phyloP scores from a whole-genome alignment of 35 echinoderm and acorn worm genomes.

The Ptychodera flava region DNA sequence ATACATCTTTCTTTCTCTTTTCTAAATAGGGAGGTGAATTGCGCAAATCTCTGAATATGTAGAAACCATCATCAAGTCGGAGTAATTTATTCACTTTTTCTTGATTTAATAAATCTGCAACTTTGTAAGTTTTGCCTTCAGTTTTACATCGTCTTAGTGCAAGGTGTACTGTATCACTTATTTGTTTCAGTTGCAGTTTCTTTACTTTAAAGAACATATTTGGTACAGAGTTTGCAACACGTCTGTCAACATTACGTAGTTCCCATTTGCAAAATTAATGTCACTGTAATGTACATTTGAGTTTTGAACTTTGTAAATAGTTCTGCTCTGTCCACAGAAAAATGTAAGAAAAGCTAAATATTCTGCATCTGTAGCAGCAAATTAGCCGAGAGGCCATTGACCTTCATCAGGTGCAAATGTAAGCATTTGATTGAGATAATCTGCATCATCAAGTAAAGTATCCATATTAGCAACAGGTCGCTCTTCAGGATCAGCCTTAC shows the following conservation, averaged over 20 bases:
- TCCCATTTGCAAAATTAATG: slow-evolving; percentile 25
- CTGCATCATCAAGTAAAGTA: no score
- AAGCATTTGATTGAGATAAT: no score
- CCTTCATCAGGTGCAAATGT: no score
- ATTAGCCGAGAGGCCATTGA: no score
- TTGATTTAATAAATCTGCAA: slow-evolving; percentile 15
- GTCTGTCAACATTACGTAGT: slow-evolving; percentile 23
- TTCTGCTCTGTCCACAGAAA: slow-evolving; percentile 24
- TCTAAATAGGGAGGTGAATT: no score
- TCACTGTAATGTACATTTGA: slow-evolving; percentile 8
- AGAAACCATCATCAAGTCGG: slow-evolving; percentile 26
- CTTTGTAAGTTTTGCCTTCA: slow-evolving; percentile 26
- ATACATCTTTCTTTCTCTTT: no score
- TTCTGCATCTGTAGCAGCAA: slow-evolving; percentile 30
- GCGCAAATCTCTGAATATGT: slow-evolving; percentile 30
- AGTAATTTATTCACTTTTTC: slow-evolving; percentile 5
- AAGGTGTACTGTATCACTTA: no score
- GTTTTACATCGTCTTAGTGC: no score
- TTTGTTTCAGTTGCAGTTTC: slow-evolving; percentile 32
- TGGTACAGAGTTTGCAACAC: no score
- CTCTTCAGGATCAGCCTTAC: no score
- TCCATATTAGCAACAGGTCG: no score
- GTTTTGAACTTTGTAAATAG: no score
- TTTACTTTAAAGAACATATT: slow-evolving; percentile 37
- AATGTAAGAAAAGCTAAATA: slow-evolving; percentile 30